Base-by-base conservation (phyloP, 2,113 vertebrate species). In the Myotis lucifugus region DNA sequence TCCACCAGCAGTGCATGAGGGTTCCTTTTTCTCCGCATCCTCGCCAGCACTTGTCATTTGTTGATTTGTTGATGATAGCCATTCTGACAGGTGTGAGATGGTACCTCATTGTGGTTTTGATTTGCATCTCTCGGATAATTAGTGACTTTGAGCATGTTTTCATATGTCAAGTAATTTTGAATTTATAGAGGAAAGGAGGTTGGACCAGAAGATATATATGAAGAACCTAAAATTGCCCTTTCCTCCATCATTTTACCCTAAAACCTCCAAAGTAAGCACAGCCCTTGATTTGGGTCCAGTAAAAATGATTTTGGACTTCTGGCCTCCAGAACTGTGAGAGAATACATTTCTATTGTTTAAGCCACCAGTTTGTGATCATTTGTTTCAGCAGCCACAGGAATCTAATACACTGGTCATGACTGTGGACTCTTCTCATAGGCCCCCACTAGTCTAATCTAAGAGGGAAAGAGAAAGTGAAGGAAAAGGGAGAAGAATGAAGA, bases 281-380 rank as follows among this genome's bases (percentile, higher is more conserved):
- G 48, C 6, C 59, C 21, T 72, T 86, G n/a, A 59, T 64, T 88
- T 93, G 17, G 77, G 67, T 52, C 34, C 25, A 54, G 6, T 48
- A 54, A 85, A 89, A 90, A 14, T 72, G 5, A 96, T 37, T 61
- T 84, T 46, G n/a, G n/a, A 73, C 85, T 77, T 88, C 12, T 78
- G 25, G 11, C 15, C 3, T 95, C 54, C 34, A 85, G 25, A 94
- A 90, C n/a, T 56, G 18, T 84, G 81, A 88, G 37, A 85, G 25
- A 40, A 88, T 29, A 46, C 4, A 25, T 82, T 82, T 88, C 37
- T 72, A 32, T 18, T 69, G 15, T 25, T 59, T 66, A 64, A 88
- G 15, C 7, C 37, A 66, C 66, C n/a, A 52, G 87, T 81, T 67
- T 85, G 52, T 46, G 25, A 25, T 42, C 4, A 86, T 70, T 81